Evolutionary conservation across 2,797 vertebrate species (phyloP).

Genomic region (Monodelphis domestica): DNA sequence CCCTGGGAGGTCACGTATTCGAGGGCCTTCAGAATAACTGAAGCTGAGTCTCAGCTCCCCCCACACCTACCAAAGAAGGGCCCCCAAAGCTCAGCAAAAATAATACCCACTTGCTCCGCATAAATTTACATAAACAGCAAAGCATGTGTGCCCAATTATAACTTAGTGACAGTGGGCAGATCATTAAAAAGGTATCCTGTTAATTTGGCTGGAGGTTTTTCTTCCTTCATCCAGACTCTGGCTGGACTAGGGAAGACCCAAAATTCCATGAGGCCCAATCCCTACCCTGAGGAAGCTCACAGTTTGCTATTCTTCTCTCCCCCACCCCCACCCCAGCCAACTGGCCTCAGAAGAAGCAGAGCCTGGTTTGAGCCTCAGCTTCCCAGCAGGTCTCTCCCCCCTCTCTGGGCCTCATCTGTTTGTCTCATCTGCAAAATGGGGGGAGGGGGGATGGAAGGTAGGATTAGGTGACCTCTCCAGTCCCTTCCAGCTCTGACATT

Average conservation of each 20-base stretch:
- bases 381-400: neutral
- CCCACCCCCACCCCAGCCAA: too few species aligned
- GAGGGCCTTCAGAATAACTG: neutral
- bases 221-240: neutral
- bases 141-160: neutral
- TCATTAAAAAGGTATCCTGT: neutral
- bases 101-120: neutral
- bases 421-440: neutral
- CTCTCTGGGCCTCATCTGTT: neutral
- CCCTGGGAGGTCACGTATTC: neutral
- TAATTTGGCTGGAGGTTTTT: neutral
- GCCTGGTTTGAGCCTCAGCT: neutral
- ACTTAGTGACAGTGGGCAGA: neutral
- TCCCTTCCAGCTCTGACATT: neutral
- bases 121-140: neutral
- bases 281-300: neutral
- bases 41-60: neutral
- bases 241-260: neutral
- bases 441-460: neutral
- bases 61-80: neutral
- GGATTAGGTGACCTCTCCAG: neutral
- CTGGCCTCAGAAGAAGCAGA: neutral
- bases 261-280: neutral
- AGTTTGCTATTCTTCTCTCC: too few species aligned
- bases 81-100: neutral